Percentiles rank a stretch among this genome's conserved stretches.
Conservation (phyloP, 2,113 vertebrate species). For the Periophthalmus modestus region DNA sequence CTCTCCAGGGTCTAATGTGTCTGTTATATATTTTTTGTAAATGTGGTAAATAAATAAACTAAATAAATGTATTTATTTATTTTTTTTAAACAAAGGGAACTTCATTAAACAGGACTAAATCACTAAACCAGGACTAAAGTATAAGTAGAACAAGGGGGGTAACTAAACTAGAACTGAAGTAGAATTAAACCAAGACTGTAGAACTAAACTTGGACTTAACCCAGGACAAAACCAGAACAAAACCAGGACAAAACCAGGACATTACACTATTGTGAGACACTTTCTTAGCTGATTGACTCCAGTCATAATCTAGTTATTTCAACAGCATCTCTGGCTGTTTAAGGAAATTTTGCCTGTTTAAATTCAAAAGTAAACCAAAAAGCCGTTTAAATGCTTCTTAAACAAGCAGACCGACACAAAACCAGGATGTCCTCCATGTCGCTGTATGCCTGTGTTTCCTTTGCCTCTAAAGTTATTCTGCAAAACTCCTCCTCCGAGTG, state of each 20-base stretch:
- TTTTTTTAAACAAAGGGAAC: too few species aligned
- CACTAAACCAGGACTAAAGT: too few species aligned
- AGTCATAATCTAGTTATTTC: background rate
- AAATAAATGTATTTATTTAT: too few species aligned
- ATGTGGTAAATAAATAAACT: background rate
- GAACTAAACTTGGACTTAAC: background rate
- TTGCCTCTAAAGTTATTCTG: conserved; percentile 44
- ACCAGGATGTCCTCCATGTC: conserved; percentile 39
- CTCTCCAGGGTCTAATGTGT: background rate
- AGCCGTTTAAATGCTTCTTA: background rate
- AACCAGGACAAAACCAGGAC: background rate
- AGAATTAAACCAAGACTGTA: background rate
- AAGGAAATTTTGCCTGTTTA: conserved; percentile 3
- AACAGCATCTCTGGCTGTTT: conserved; percentile 2
- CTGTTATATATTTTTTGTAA: background rate
- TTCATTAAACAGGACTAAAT: too few species aligned
- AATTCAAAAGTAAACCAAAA: conserved; percentile 37
- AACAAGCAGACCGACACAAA: background rate
- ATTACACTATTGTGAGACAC: too few species aligned
- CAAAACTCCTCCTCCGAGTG: conserved; percentile 75
- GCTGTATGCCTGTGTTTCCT: conserved; percentile 42
- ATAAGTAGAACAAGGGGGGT: background rate
- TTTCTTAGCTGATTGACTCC: background rate
- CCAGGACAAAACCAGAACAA: background rate
- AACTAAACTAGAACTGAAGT: too few species aligned